Evolutionary conservation across 2,113 vertebrate species (phyloP).

Genomic region (Furnarius figulus): DNA sequence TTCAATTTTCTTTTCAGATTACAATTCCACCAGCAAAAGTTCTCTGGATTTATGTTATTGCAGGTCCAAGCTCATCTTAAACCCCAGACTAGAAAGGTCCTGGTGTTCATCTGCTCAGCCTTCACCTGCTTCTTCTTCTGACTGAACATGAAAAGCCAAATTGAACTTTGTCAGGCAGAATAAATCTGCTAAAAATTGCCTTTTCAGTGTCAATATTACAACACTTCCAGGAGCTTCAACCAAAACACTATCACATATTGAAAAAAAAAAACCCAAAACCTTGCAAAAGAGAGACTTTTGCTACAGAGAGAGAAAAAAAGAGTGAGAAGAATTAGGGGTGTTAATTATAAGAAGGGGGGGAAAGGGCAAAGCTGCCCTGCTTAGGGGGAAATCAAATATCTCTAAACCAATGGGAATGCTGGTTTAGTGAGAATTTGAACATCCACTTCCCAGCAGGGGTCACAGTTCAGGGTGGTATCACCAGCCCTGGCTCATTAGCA

Average conservation of each 20-base stretch:
- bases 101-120: neutral
- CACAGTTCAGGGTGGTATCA: neutral
- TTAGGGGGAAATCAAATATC: neutral
- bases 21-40: neutral
- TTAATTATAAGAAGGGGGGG: neutral
- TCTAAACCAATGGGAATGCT: neutral
- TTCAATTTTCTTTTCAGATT: constrained; percentile 17
- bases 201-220: neutral
- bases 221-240: neutral
- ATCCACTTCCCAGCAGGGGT: neutral
- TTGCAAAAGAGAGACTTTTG: neutral
- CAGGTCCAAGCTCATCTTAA: neutral
- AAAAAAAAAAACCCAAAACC: neutral
- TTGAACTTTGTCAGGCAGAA: neutral
- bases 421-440: neutral
- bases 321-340: neutral
- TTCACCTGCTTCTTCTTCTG: neutral
- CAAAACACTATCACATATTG: neutral
- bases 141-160: neutral
- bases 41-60: neutral
- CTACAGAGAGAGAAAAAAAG: neutral
- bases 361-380: neutral
- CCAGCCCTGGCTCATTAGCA: neutral
- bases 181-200: neutral
- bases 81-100: neutral